phyloP scores from a whole-genome alignment of 64 coral and sea anemone species.

The Acropora tenuis region DNA sequence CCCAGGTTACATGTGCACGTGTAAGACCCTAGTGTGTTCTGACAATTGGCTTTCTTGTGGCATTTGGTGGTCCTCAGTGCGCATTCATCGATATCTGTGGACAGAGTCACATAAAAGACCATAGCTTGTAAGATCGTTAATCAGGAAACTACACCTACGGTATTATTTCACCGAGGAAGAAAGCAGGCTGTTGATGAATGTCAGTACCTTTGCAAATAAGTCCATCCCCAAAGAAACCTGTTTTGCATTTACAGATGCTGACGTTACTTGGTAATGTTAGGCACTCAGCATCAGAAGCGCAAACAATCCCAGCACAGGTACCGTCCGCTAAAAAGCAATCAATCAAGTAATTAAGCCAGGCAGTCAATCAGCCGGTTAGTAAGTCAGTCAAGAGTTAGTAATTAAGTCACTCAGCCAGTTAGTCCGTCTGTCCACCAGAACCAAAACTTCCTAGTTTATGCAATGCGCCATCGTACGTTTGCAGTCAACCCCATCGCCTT shows the following conservation, averaged over 20 bases:
- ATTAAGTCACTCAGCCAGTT: background rate
- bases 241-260: constrained; percentile 71
- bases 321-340: constrained; percentile 67
- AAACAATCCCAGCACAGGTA: constrained; percentile 82
- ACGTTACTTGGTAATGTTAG: constrained; percentile 41
- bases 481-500: constrained; percentile 60
- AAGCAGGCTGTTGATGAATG: background rate
- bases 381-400: background rate
- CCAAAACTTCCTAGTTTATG: background rate
- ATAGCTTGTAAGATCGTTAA: too few relatives aligned
- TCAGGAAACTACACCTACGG: too few relatives aligned
- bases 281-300: constrained; percentile 77
- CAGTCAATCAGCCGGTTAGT: background rate
- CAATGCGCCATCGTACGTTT: constrained; percentile 31
- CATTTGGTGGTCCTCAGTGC: constrained; percentile 26
- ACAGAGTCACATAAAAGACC: background rate
- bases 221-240: constrained; percentile 75
- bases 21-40: constrained; percentile 16
- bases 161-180: background rate
- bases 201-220: constrained; percentile 64
- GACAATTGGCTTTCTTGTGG: constrained; percentile 40
- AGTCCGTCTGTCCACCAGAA: background rate
- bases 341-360: background rate
- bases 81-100: constrained; percentile 49
- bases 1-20: constrained; percentile 22